These are phyloP conservation scores for Ctenosaura bakeri DNA, from an alignment of 2,797 vertebrate genomes.

Conservation along the genomic window DNA sequence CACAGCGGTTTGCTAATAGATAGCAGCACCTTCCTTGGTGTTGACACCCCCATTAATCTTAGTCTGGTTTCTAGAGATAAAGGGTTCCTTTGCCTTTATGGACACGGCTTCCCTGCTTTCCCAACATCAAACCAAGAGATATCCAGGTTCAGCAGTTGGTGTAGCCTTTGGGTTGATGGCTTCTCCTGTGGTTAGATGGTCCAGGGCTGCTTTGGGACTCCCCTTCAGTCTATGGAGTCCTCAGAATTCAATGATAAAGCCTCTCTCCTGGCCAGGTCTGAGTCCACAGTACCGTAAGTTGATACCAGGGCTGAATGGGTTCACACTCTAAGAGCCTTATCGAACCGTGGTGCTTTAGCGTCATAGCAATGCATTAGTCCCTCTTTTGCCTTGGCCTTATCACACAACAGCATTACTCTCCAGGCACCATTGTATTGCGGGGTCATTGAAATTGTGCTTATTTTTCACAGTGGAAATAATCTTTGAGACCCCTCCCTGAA, in stretches of 20 bases:
- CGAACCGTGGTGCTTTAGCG: too few relatives aligned
- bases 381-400: too few relatives aligned
- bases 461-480: too few relatives aligned
- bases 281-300: not conserved
- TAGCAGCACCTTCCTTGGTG: not conserved
- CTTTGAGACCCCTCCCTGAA: too few relatives aligned
- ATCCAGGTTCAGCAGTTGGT: not conserved
- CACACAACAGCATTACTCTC: too few relatives aligned
- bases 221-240: too few relatives aligned
- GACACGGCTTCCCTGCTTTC: not conserved
- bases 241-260: too few relatives aligned
- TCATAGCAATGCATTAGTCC: too few relatives aligned
- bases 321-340: not conserved
- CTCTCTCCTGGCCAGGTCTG: not conserved
- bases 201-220: too few relatives aligned
- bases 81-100: slow-evolving; percentile 23
- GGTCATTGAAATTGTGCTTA: too few relatives aligned
- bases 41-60: slow-evolving; percentile 28
- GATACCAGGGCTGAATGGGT: not conserved
- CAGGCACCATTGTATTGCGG: too few relatives aligned
- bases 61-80: slow-evolving; percentile 39
- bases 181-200: not conserved
- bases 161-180: not conserved
- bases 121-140: not conserved
- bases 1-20: not conserved